Percentiles rank a stretch among this genome's conserved stretches.
phyloP scores from a whole-genome alignment of 2,888 invertebrate genomes.

The Cerceris ruficornis region DNA sequence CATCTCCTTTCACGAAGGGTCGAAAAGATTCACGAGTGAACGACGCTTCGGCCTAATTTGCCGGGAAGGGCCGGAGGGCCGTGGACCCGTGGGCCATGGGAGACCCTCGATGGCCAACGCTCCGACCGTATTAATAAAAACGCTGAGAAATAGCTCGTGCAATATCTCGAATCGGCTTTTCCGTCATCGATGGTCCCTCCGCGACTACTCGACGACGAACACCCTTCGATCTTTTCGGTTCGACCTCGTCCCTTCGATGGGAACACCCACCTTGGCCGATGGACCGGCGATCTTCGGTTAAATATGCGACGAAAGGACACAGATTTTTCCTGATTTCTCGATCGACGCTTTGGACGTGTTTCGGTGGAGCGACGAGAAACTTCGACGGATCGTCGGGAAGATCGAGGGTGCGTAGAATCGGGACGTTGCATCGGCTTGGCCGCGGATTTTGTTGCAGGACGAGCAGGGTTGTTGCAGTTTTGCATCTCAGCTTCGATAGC shows the following conservation, averaged over 20 bases:
- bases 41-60: conserved; percentile 67
- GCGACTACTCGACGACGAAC: neutral
- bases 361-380: neutral
- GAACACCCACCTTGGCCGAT: neutral
- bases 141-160: conserved; percentile 68
- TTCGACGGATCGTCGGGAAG: too few species aligned
- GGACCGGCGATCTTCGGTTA: conserved; percentile 8
- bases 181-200: conserved; percentile 45
- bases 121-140: conserved; percentile 69
- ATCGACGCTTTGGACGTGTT: conserved; percentile 19
- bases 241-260: neutral
- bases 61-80: conserved; percentile 27
- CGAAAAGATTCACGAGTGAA: conserved; percentile 64
- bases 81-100: neutral
- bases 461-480: too few species aligned
- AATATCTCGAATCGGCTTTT: conserved; percentile 66
- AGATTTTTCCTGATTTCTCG: conserved; percentile 25
- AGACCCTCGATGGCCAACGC: neutral
- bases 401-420: too few species aligned
- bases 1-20: conserved; percentile 68
- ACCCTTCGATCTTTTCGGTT: neutral
- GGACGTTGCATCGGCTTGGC: too few species aligned
- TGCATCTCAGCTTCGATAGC: too few species aligned
- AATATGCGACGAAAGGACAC: conserved; percentile 34
- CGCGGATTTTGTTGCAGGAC: too few species aligned